Evolutionary conservation across 2,797 vertebrate genomes (phyloP), one percentile per base, ranked within the genome.

Genomic region (Yasuhikotakia modesta): DNA sequence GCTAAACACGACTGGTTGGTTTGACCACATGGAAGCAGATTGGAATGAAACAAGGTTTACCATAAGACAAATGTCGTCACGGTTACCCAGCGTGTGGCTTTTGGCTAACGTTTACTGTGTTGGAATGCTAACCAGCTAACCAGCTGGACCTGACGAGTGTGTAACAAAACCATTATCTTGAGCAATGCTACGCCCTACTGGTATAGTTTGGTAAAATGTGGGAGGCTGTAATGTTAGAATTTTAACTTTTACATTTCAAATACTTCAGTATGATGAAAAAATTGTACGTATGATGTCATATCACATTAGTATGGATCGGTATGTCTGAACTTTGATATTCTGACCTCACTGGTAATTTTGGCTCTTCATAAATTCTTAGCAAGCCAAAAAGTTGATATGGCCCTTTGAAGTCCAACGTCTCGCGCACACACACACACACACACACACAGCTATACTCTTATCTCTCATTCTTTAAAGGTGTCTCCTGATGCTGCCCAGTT

Each of bases 261-360:
- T 4, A 7, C 17, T 52, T 57, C 24, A 11, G 55, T 11, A 55
- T 21, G 19, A 55, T 19, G 3, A 66, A 46, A 46, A 14, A 19
- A 19, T n/a, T 8, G 57, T 0, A 19, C n/a, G 5, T 43, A 43
- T 43, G 1, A 43, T 43, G 46, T 57, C 32, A 7, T 73, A 21
- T 63, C 55, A 45, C 10, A 19, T 27, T 48, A 27, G 30, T 5
- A 45, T 57, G 1, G 17, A 19, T 19, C 67, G 73, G 50, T 57
- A 57, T 48, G 53, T 19, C 21, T 77, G 27, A 50, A 61, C 46
- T 16, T 30, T 46, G 24, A 58, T 50, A 48, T 79, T 16, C 85
- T 88, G 82, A 78, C 79, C 64, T 83, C 72, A 68, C 82, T 58
- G 65, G 68, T 86, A 88, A 84, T 88, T 79, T 71, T 86, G 84